Conservation (phyloP, 2,113 vertebrate genomes). For the Oplegnathus fasciatus region DNA sequence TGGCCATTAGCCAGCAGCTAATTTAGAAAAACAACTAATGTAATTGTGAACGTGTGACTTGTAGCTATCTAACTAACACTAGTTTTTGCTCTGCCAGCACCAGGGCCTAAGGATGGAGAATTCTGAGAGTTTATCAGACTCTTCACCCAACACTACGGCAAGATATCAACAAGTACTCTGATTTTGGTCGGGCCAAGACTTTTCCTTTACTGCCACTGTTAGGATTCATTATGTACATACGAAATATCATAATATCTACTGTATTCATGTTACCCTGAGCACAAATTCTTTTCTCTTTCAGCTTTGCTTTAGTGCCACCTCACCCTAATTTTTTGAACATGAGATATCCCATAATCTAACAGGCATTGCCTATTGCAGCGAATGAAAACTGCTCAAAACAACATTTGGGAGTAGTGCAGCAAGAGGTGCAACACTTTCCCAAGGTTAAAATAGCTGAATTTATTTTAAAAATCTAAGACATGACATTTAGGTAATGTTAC, state of each 20-base stretch:
- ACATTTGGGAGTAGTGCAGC: neutral
- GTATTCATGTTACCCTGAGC: neutral
- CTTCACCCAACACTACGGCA: neutral
- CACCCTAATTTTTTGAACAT: neutral
- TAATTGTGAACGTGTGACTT: conserved; percentile 2
- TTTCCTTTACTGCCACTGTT: neutral
- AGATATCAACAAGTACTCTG: neutral
- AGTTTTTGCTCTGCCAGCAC: neutral
- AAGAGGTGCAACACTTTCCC: neutral
- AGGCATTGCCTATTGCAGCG: neutral
- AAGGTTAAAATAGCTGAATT: neutral
- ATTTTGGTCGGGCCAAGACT: neutral
- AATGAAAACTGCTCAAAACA: neutral
- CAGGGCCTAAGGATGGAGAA: neutral
- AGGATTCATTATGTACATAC: neutral
- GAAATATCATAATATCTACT: conserved; percentile 13
- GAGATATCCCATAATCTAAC: neutral
- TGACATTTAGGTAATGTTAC: neutral
- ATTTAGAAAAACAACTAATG: conserved; percentile 1
- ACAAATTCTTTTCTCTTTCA: neutral
- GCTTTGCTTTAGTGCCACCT: neutral
- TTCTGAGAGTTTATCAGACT: neutral
- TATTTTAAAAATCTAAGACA: neutral
- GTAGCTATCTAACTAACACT: neutral
- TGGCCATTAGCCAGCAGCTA: conserved; percentile 31